A percentile compares a stretch with the other conserved stretches of the same genome.
Conservation (phyloP, 2,113 vertebrate species). For the Scophthalmus maximus region DNA sequence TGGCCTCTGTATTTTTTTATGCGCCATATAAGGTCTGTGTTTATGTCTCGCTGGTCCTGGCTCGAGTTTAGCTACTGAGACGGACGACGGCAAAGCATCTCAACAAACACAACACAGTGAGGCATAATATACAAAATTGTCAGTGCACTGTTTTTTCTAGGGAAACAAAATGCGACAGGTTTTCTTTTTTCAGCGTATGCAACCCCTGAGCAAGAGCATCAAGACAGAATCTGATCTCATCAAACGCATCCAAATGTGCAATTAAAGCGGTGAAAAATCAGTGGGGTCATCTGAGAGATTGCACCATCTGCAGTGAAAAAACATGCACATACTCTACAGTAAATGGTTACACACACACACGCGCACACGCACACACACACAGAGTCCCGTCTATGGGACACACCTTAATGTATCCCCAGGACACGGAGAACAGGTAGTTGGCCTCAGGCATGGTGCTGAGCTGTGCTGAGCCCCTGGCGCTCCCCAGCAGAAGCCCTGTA, state of each 20-base stretch:
- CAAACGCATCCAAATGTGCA: background rate
- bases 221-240: constrained; percentile 13
- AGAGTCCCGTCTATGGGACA: constrained; percentile 73
- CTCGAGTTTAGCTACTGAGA: constrained; percentile 17
- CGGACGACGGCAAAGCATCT: constrained; percentile 4
- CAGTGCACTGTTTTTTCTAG: background rate
- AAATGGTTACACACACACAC: background rate
- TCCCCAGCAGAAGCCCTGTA: constrained; percentile 78
- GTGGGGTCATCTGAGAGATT: too few relatives aligned
- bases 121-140: background rate
- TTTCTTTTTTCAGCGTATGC: background rate
- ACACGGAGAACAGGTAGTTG: constrained; percentile 95
- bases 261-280: background rate
- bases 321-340: background rate
- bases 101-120: constrained; percentile 18
- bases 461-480: constrained; percentile 73
- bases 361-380: constrained; percentile 19
- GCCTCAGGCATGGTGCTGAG: constrained; percentile 95
- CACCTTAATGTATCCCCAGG: constrained; percentile 99
- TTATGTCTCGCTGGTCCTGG: constrained; percentile 17
- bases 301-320: background rate
- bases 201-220: background rate
- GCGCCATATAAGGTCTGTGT: constrained; percentile 46
- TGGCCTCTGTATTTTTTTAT: constrained; percentile 19
- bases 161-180: constrained; percentile 18